Base-by-base conservation (phyloP, 2,797 vertebrate species). In the Nothura maculosa region DNA sequence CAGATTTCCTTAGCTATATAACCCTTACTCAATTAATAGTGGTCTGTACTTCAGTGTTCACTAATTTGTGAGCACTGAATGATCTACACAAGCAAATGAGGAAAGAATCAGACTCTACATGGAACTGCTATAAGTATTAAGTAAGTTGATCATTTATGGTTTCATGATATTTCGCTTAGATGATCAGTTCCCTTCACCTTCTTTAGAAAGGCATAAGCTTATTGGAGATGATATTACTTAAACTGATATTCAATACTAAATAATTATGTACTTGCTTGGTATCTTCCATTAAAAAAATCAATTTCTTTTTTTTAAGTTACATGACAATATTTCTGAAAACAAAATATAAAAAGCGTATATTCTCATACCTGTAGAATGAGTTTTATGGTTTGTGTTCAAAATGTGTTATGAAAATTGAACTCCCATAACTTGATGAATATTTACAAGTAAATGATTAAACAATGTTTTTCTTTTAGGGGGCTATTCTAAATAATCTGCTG, bases 401-500 rank as follows among this genome's bases (percentile, higher is more conserved):
- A 78, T 60, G 1, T 47, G 9, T 69, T 82, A 61, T 10, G 8
- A 58, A 87, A 63, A 50, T 1, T 45, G 47, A 82, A n/a, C 5
- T 43, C 92, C 52, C 25, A 88, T 24, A 52, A 73, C 47, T 63
- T 93, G 34, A 63, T 87, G 48, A 9, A 36, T 77, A 36, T 38
- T 79, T 28, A n/a, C 32, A 89, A 70, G 57, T 75, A 58, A 93
- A 32, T 95, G 16, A 87, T 93, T 77, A 89, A 89, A 63, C 43
- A 10, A 89, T 25, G 0, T 92, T 89, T 93, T 84, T 90, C 68
- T 97, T 98, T 91, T 95, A 99, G 99, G 99, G 99, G 50, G 99
- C 99, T 72, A 99, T 99, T 95, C 97, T 99, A 32, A 98, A 98
- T 79, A 98, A 99, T 93, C 97, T 99, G 80, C 55, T 98, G 58